These are phyloP conservation scores for Molossus alvarezi DNA, from an alignment of 2,797 vertebrate species.

Conservation along the genomic window DNA sequence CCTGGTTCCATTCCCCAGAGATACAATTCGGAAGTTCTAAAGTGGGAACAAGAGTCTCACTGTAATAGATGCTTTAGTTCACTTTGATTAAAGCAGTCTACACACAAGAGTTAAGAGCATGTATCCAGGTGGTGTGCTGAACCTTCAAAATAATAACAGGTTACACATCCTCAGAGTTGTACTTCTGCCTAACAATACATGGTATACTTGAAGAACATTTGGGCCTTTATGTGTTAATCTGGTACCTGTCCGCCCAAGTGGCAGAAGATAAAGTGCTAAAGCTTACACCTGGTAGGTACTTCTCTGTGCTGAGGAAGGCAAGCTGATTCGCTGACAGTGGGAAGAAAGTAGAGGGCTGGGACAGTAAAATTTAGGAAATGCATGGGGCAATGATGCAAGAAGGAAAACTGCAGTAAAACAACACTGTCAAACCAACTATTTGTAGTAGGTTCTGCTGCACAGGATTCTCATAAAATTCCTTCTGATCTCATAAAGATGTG, in stretches of 20 bases:
- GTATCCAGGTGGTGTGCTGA: no score
- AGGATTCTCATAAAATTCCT: background rate
- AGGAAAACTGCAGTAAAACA: constrained; percentile 10
- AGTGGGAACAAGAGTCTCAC: background rate
- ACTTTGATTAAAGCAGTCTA: no score
- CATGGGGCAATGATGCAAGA: background rate
- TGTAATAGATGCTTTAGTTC: no score
- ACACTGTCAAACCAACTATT: background rate
- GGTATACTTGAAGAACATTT: no score
- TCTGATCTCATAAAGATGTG: background rate
- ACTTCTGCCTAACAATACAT: no score
- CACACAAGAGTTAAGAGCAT: no score
- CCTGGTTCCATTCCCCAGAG: background rate
- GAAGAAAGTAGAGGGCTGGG: background rate
- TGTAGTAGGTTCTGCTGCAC: background rate
- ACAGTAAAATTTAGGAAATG: constrained; percentile 12
- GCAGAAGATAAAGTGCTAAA: no score
- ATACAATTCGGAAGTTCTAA: background rate
- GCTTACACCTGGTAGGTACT: background rate
- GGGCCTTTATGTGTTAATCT: no score
- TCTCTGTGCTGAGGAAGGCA: background rate
- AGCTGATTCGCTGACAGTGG: background rate
- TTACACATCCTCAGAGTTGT: no score
- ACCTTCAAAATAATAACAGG: no score
- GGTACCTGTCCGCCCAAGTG: no score